Conservation (phyloP, 2,888 invertebrate genomes). For the Thecocarcelia acutangulata region DNA sequence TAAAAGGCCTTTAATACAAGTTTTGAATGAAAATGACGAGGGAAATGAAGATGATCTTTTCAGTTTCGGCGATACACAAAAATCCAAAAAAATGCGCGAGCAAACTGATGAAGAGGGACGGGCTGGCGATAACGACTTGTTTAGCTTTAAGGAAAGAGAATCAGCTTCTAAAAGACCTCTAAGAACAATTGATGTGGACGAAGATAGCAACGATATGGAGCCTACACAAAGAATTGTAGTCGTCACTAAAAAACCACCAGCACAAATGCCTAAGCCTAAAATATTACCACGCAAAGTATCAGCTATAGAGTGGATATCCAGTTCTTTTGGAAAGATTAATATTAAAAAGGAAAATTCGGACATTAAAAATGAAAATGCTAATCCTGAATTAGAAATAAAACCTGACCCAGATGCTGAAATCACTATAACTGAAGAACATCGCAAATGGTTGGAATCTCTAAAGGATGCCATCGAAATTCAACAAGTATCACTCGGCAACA, state of each 20-base stretch:
- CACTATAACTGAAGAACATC: slow-evolving; percentile 65
- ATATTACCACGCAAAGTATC: slow-evolving; percentile 71
- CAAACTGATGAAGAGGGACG: slow-evolving; percentile 31
- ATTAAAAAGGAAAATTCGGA: slow-evolving; percentile 63
- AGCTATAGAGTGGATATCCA: slow-evolving; percentile 77
- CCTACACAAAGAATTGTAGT: slow-evolving; percentile 71
- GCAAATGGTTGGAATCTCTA: slow-evolving; percentile 75
- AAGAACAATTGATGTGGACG: slow-evolving; percentile 36
- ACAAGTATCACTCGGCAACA: slow-evolving; percentile 48
- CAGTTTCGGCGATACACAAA: slow-evolving; percentile 72
- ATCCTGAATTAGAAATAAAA: slow-evolving; percentile 58
- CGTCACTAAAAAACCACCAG: slow-evolving; percentile 55
- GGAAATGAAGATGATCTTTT: slow-evolving; percentile 76
- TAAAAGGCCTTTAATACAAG: slow-evolving; percentile 75
- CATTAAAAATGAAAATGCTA: slow-evolving; percentile 43
- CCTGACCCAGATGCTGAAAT: slow-evolving; percentile 48
- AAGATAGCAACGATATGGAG: slow-evolving; percentile 67
- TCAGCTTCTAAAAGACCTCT: slow-evolving; percentile 4
- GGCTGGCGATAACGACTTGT: slow-evolving; percentile 69
- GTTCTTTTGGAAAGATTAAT: slow-evolving; percentile 73
- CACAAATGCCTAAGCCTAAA: slow-evolving; percentile 71
- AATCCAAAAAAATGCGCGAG: slow-evolving; percentile 60
- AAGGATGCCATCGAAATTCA: slow-evolving; percentile 76
- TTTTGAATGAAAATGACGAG: slow-evolving; percentile 74
- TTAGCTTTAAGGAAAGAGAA: slow-evolving; percentile 69